Base-by-base conservation (phyloP, 2,888 invertebrate genomes). In the Dicyrtomina minuta region DNA sequence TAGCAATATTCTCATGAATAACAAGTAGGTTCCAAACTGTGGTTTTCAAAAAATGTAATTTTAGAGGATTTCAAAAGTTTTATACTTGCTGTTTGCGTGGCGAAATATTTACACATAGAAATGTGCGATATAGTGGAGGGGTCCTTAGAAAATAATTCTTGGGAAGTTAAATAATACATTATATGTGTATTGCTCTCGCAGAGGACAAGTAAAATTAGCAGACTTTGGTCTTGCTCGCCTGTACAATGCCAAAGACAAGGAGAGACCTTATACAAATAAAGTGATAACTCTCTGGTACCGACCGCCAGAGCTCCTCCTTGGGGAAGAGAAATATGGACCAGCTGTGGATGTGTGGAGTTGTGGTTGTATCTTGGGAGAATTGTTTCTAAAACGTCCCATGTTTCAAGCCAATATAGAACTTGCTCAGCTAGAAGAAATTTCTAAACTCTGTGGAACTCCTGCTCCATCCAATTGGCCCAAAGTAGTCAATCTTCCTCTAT, bases 261-360 rank as follows among this genome's bases (percentile, higher is more conserved):
- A 92, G 80, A 87, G 99, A 72, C 95, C 96, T 0, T 99, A 99
- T 84, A 99, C 99, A 41, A 99, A 99, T 84, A 97, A 98, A 83
- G 92, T 99, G 59, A 99, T 99, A 79, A 99, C 99, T 6, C 84
- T 99, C 73, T 99, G 99, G 98, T 99, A 99, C 85, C 87, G 99
- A 13, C 98, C 99, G 39, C 99, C 99, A 0, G 99, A 99, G 82
- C 85, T 99, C 72, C 84, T 99, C 74, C 85, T 99, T 39, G 99
- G 98, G 3, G 97, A 98, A 84, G 98, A 99, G 84, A 87, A 90
- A 72, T 99, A 99, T 82, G 97, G 97, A 0, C 95, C 98, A 0
- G 91, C 96, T 0, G 95, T 99, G 72, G 99, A 99, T 83, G 94
- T 99, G 8, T 99, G 99, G 99, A 97, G 96, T 81, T 96, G 96